A percentile compares a stretch with the other conserved stretches of the same genome.
Evolutionary conservation across 2,888 invertebrate species (phyloP).

Genomic region (Euplagia quadripunctaria): DNA sequence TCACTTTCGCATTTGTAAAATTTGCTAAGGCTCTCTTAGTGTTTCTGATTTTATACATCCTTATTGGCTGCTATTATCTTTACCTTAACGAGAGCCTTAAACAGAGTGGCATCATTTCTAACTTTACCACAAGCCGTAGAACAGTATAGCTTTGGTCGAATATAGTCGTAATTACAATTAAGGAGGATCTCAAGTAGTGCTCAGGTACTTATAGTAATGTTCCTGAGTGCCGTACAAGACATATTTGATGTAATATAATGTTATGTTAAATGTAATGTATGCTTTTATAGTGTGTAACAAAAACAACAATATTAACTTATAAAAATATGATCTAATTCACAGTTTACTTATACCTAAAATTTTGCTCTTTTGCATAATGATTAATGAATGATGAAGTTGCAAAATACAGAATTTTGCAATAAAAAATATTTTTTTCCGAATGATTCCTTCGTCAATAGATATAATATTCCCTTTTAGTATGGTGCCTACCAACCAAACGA

Average conservation of each 20-base stretch:
- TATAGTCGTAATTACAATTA: constrained; percentile 6
- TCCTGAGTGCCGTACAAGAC: neutral
- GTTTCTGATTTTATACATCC: neutral
- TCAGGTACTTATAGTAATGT: constrained; percentile 1
- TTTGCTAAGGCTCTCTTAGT: neutral
- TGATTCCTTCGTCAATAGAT: too few species aligned
- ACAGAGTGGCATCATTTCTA: neutral
- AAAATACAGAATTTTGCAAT: too few species aligned
- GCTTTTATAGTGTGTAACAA: neutral
- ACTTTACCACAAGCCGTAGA: neutral
- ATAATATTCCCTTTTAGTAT: too few species aligned
- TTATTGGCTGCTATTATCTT: neutral
- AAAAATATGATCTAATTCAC: too few species aligned
- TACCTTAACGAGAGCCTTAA: constrained; percentile 3
- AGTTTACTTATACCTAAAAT: neutral
- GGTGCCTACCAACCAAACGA: too few species aligned
- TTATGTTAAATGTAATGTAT: neutral
- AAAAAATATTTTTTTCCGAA: too few species aligned
- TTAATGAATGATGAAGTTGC: neutral
- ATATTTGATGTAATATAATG: neutral
- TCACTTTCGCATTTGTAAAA: too few species aligned
- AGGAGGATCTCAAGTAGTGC: constrained; percentile 5
- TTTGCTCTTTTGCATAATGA: neutral
- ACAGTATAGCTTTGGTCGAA: neutral
- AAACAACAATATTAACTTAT: too few species aligned